phyloP scores from a whole-genome alignment of 2,797 vertebrate genomes.

The Myioborus miniatus region DNA sequence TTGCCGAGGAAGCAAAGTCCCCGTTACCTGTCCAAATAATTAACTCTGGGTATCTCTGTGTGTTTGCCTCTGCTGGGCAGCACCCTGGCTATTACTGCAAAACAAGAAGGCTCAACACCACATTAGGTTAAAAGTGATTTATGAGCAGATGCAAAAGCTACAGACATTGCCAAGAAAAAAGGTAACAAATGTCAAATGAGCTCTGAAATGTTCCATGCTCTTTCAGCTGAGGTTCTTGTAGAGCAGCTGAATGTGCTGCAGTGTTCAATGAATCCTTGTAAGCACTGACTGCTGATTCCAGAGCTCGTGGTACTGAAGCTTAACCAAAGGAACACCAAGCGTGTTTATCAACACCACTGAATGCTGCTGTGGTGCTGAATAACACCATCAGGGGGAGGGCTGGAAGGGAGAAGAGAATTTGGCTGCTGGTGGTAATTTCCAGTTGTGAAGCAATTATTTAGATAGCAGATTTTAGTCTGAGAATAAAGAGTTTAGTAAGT shows the following conservation, averaged over 20 bases:
- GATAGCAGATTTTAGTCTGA: slow-evolving; percentile 14
- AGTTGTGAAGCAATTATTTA: slow-evolving; percentile 42
- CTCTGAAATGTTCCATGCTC: neutral
- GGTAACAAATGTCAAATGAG: neutral
- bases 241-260: neutral
- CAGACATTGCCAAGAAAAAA: neutral
- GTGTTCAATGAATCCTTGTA: neutral
- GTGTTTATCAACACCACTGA: neutral
- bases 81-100: neutral
- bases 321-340: neutral
- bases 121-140: neutral
- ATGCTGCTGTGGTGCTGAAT: neutral
- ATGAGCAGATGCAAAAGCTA: neutral
- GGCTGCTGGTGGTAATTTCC: slow-evolving; percentile 35
- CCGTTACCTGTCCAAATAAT: neutral
- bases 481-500: slow-evolving; percentile 11
- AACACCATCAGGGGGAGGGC: neutral
- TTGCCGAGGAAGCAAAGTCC: neutral
- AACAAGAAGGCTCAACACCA: neutral
- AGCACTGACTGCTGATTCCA: neutral
- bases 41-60: neutral
- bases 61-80: neutral
- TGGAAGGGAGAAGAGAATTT: neutral
- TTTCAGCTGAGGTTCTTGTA: neutral
- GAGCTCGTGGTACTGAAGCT: neutral